Conservation (phyloP, 2,113 vertebrate species). For the Holacanthus passer region DNA sequence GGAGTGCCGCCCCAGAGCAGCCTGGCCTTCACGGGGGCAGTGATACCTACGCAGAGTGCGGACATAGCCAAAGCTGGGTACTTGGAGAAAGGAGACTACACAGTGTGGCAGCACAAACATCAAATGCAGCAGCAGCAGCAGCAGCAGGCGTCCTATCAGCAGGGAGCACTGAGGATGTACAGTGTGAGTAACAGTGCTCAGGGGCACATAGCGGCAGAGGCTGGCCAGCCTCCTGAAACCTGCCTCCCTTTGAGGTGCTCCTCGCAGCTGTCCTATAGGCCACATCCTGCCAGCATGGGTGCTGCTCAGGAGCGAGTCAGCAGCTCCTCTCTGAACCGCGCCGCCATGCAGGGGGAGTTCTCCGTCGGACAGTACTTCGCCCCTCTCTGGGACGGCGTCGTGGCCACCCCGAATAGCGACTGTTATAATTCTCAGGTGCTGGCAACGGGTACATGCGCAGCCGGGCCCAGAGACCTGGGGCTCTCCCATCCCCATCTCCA, state of each 20-base stretch:
- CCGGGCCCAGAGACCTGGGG: constrained; percentile 78
- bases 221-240: constrained; percentile 86
- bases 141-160: constrained; percentile 88
- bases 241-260: constrained; percentile 76
- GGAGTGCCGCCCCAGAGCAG: constrained; percentile 81
- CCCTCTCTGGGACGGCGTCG: constrained; percentile 90
- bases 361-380: constrained; percentile 89
- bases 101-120: constrained; percentile 87
- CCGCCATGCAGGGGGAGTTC: constrained; percentile 88
- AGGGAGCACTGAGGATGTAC: constrained; percentile 87
- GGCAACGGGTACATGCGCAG: constrained; percentile 80
- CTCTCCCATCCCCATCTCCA: constrained; percentile 76
- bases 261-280: constrained; percentile 78
- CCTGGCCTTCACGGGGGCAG: constrained; percentile 82
- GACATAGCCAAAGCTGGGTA: constrained; percentile 85
- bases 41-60: constrained; percentile 84
- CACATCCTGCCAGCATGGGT: constrained; percentile 71
- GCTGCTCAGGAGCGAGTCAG: constrained; percentile 77
- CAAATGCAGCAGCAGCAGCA: constrained; percentile 82
- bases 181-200: constrained; percentile 61
- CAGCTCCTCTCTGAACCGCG: constrained; percentile 88
- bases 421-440: constrained; percentile 91
- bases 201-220: constrained; percentile 76
- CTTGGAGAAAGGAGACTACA: constrained; percentile 87
- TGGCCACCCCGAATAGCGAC: constrained; percentile 91